Percentiles rank a stretch among this genome's conserved stretches.
Conservation (phyloP, 2,888 invertebrate genomes). For the Mythimna loreyi region DNA sequence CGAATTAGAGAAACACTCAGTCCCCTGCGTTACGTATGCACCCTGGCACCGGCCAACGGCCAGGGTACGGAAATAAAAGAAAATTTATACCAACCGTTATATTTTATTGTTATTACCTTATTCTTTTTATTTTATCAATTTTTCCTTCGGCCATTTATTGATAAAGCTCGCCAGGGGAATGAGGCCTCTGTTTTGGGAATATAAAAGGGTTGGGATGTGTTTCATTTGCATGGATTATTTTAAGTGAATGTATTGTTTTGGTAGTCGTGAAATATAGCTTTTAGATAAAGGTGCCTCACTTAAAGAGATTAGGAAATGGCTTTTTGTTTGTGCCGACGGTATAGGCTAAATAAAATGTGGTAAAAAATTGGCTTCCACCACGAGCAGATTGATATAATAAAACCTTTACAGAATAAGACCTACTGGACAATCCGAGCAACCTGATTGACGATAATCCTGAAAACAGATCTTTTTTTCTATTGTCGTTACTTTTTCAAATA, state of each 20-base stretch:
- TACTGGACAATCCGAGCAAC: too few species aligned
- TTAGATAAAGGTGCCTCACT: constrained; percentile 21
- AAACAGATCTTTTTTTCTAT: too few species aligned
- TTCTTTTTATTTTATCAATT: constrained; percentile 82
- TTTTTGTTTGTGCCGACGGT: neutral
- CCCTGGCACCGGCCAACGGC: constrained; percentile 76
- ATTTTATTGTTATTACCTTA: constrained; percentile 86
- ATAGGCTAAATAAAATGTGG: neutral
- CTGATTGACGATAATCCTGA: too few species aligned
- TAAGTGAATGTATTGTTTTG: constrained; percentile 43
- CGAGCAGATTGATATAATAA: neutral
- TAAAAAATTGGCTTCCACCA: neutral
- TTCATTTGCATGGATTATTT: constrained; percentile 58
- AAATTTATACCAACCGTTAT: constrained; percentile 82
- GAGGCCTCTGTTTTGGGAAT: constrained; percentile 45
- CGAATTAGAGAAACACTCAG: constrained; percentile 74
- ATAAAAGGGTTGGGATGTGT: constrained; percentile 59
- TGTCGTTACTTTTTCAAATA: too few species aligned
- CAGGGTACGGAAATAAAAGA: constrained; percentile 77
- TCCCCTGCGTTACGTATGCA: constrained; percentile 76
- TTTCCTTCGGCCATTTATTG: constrained; percentile 70
- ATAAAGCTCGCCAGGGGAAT: constrained; percentile 61
- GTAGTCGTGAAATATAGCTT: constrained; percentile 34
- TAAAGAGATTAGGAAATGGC: constrained; percentile 6
- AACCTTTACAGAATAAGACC: too few species aligned